A percentile compares a stretch with the other conserved stretches of the same genome.
phyloP scores from a whole-genome alignment of 2,888 invertebrate genomes.

The Electrophaes corylata region DNA sequence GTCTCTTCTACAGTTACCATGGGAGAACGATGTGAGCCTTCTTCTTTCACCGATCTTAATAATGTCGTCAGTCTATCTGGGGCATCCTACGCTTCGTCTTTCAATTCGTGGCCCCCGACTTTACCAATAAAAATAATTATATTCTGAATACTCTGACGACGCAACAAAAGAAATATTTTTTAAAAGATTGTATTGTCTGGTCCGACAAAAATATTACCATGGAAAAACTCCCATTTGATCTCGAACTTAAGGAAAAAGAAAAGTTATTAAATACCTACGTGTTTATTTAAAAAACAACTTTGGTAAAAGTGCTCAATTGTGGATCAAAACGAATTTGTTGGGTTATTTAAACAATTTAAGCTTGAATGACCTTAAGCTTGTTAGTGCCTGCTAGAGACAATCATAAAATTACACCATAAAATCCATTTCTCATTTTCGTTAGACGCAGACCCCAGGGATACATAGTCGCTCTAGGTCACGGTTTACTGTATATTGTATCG shows the following conservation, averaged over 20 bases:
- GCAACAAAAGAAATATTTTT: conserved; percentile 17
- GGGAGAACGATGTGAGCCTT: too few relatives aligned
- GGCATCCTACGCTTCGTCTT: too few relatives aligned
- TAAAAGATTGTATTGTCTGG: conserved; percentile 17
- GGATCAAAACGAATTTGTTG: too few relatives aligned
- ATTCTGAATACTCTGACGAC: conserved; percentile 3
- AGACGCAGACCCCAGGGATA: background rate
- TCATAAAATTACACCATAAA: background rate
- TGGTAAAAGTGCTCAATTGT: too few relatives aligned
- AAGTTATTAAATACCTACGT: background rate
- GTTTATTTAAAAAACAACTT: too few relatives aligned
- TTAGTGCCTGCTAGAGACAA: background rate
- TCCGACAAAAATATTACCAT: conserved; percentile 14
- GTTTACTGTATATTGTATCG: background rate
- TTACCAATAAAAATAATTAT: conserved; percentile 8
- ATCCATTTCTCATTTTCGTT: background rate
- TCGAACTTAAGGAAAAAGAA: background rate
- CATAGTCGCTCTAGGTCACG: conserved; percentile 1
- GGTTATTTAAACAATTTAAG: too few relatives aligned
- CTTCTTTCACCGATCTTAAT: too few relatives aligned
- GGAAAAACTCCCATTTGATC: conserved; percentile 11
- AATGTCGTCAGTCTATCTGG: too few relatives aligned
- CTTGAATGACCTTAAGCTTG: too few relatives aligned
- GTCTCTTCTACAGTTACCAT: too few relatives aligned
- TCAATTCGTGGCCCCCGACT: too few relatives aligned